Evolutionary conservation across 2,113 vertebrate genomes (phyloP).

Genomic region (Notothenia rossii): DNA sequence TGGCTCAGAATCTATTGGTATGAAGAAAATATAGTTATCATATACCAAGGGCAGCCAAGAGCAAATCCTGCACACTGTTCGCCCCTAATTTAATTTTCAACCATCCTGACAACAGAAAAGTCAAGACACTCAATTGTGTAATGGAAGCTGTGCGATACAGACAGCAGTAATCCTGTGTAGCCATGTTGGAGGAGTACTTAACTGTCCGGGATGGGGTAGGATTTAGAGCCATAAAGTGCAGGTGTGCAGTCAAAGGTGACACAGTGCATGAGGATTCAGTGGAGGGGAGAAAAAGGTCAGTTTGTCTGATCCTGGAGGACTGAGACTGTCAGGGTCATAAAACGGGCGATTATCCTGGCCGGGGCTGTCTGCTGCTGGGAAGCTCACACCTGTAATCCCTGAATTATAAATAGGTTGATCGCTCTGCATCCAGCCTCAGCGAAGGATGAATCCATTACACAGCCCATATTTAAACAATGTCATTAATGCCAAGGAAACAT

Average conservation of each 20-base stretch:
- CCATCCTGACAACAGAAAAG: neutral
- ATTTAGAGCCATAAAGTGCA: constrained; percentile 46
- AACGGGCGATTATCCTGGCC: constrained; percentile 12
- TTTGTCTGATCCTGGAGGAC: constrained; percentile 24
- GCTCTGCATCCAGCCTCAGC: neutral
- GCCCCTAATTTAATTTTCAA: neutral
- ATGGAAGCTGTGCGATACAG: neutral
- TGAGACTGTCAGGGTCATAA: constrained; percentile 18
- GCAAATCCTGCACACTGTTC: neutral
- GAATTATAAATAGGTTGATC: neutral
- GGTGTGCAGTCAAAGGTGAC: constrained; percentile 39
- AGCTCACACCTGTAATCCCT: constrained; percentile 55
- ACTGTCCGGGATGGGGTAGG: constrained; percentile 16
- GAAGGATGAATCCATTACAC: neutral
- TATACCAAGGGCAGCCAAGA: neutral
- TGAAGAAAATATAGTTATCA: neutral
- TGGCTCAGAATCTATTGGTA: neutral
- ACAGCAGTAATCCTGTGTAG: constrained; percentile 1
- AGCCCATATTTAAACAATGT: neutral
- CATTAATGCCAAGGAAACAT: neutral
- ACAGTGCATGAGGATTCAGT: constrained; percentile 16
- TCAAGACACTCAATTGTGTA: neutral
- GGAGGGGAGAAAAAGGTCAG: constrained; percentile 21
- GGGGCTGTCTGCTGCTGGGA: neutral
- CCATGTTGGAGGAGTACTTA: constrained; percentile 23